Percentiles rank a stretch among this genome's conserved stretches.
phyloP scores from a whole-genome alignment of 1,140 invertebrate genomes.

The Rhagoletis zephyria region DNA sequence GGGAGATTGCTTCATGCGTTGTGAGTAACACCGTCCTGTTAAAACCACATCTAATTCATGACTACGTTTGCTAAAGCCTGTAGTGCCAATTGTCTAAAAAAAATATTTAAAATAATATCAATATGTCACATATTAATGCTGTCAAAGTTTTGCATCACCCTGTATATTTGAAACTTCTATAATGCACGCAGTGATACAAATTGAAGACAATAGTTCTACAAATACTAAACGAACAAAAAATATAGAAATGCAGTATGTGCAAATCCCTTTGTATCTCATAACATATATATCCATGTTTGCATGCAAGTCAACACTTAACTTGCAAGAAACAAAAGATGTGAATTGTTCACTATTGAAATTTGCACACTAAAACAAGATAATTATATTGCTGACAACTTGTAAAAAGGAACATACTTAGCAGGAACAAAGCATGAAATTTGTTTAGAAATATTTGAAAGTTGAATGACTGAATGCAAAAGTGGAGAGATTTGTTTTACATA shows the following conservation, averaged over 20 bases:
- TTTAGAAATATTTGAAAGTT: slow-evolving; percentile 4
- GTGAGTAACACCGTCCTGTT: too few species aligned
- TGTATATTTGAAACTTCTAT: too few species aligned
- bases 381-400: slow-evolving; percentile 11
- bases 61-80: too few species aligned
- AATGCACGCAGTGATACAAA: too few species aligned
- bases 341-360: neutral
- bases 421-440: neutral
- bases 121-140: too few species aligned
- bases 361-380: neutral
- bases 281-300: neutral
- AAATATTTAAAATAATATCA: too few species aligned
- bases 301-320: slow-evolving; percentile 7
- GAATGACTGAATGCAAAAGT: slow-evolving; percentile 4
- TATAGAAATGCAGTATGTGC: neutral
- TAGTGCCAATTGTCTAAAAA: too few species aligned
- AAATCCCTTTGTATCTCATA: neutral
- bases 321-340: neutral
- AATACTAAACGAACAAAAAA: neutral
- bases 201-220: neutral
- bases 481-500: too few species aligned
- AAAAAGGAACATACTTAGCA: neutral
- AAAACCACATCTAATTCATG: too few species aligned
- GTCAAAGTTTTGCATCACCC: too few species aligned
- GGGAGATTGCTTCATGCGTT: too few species aligned